These are phyloP conservation scores for Yasuhikotakia modesta DNA, from an alignment of 2,797 vertebrate genomes.

Conservation along the genomic window DNA sequence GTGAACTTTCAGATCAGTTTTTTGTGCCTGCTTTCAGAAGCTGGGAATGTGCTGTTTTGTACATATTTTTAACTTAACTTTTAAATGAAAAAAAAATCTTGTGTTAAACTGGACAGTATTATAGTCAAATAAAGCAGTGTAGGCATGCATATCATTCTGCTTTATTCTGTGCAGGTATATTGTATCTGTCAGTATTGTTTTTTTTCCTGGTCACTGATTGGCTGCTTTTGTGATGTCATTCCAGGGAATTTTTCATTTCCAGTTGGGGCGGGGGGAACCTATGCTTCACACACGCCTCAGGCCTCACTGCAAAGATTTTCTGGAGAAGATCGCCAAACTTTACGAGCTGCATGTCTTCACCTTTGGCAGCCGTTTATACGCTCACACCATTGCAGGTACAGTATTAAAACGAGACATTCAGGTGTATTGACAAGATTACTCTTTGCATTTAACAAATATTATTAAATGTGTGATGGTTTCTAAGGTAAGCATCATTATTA, in stretches of 20 bases:
- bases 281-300: slow-evolving; percentile 97
- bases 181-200: neutral
- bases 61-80: neutral
- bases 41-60: neutral
- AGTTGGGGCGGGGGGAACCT: slow-evolving; percentile 92
- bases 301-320: slow-evolving; percentile 95
- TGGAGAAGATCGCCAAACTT: slow-evolving; percentile 95
- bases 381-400: slow-evolving; percentile 96
- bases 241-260: slow-evolving; percentile 98
- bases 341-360: slow-evolving; percentile 97
- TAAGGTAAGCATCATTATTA: no score
- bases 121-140: neutral
- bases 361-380: slow-evolving; percentile 95
- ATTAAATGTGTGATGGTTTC: no score
- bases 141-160: neutral
- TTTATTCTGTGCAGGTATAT: neutral
- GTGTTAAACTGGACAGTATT: neutral
- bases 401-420: neutral
- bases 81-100: neutral
- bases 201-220: slow-evolving; percentile 4
- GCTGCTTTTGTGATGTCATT: neutral
- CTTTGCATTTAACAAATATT: no score
- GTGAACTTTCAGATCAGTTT: slow-evolving; percentile 6
- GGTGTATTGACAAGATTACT: no score
- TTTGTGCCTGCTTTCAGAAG: neutral